Percentiles rank a stretch among this genome's conserved stretches.
phyloP scores from a whole-genome alignment of 2,797 vertebrate genomes.

The Hipposideros larvatus region DNA sequence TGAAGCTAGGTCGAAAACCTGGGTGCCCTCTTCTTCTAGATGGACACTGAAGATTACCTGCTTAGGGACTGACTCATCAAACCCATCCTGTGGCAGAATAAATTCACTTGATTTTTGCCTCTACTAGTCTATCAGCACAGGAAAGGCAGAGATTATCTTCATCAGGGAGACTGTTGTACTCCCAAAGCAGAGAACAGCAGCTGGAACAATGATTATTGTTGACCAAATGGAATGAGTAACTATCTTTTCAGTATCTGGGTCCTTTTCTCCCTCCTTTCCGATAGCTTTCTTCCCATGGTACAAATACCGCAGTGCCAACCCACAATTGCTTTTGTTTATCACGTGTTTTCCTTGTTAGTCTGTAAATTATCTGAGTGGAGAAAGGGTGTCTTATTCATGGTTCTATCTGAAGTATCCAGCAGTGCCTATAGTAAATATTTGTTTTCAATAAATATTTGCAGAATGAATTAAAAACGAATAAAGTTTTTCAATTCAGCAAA shows the following conservation, averaged over 20 bases:
- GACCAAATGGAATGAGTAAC: not conserved
- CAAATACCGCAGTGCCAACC: not conserved
- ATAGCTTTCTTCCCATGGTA: not conserved
- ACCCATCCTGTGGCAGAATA: no score
- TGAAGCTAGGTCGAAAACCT: not conserved
- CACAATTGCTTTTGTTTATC: not conserved
- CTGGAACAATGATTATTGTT: not conserved
- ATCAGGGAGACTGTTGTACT: accelerated
- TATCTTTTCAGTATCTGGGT: not conserved
- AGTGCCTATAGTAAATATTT: conserved; percentile 43
- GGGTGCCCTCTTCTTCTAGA: no score
- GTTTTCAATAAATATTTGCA: conserved; percentile 50
- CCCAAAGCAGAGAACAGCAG: not conserved
- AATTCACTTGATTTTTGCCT: not conserved
- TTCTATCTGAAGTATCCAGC: conserved; percentile 35
- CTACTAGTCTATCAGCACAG: not conserved
- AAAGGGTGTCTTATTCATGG: not conserved
- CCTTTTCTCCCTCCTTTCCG: not conserved
- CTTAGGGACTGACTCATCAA: not conserved
- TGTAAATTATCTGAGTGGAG: conserved; percentile 32
- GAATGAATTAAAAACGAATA: conserved; percentile 55
- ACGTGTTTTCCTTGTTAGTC: not conserved
- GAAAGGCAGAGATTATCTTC: not conserved
- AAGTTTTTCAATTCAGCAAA: conserved; percentile 41
- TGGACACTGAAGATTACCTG: no score